Evolutionary conservation across 2,888 invertebrate genomes (phyloP).

Genomic region (Ctena decussata): DNA sequence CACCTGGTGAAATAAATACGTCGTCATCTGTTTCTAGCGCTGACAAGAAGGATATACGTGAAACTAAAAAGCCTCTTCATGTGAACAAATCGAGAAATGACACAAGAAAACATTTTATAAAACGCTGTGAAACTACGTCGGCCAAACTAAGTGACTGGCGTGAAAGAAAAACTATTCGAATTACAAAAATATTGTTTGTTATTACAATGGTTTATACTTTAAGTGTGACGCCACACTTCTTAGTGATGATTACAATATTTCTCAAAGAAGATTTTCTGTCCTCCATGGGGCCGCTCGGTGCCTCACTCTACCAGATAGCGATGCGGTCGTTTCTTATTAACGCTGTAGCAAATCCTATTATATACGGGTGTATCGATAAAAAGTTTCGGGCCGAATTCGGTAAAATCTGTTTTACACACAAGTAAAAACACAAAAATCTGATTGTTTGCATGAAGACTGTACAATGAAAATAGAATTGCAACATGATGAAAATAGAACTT

Average conservation of each 20-base stretch:
- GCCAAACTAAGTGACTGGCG: neutral
- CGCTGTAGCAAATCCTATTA: conserved; percentile 34
- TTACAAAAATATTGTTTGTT: conserved; percentile 30
- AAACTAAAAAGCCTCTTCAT: neutral
- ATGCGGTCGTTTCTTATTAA: conserved; percentile 32
- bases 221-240: conserved; percentile 31
- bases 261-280: conserved; percentile 20
- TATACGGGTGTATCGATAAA: conserved; percentile 26
- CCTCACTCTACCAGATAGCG: conserved; percentile 3
- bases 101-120: neutral
- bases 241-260: conserved; percentile 19
- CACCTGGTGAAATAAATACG: neutral
- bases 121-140: conserved; percentile 16
- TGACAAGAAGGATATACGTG: neutral
- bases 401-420: neutral
- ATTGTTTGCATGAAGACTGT: no score
- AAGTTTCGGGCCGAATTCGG: conserved; percentile 21
- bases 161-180: neutral
- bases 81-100: neutral
- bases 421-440: no score
- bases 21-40: neutral
- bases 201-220: conserved; percentile 20
- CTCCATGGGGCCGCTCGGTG: neutral
- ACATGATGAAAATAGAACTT: no score
- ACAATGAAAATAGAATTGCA: no score